Evolutionary conservation across 2,888 invertebrate species (phyloP), one percentile per base, ranked within the genome.

Genomic region (Acleris cristana): DNA sequence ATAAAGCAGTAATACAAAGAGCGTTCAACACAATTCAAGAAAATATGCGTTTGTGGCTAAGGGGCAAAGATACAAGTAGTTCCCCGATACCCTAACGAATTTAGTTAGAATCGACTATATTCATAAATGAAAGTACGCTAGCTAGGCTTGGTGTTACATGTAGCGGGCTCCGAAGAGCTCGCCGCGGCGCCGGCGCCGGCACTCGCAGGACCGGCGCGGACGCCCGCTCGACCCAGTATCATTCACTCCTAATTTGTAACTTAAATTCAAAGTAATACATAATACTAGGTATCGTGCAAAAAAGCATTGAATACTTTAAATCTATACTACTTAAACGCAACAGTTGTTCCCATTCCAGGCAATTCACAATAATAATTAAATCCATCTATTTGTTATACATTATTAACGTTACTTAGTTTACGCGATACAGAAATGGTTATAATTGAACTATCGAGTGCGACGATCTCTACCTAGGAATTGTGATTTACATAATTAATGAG

Each of bases 311-410:
- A 74, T 73, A 75, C 71, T 73, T 70, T 58, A 73, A 73, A 70
- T 69, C 64, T 80, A 82, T 76, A 78, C 87, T 89, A 89, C 88
- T 89, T 90, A 91, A 88, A 89, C 81, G 85, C 87, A 90, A 88
- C 62, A 54, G 23, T 92, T 92, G 92, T 86, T 92, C 92, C 92
- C 92, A 75, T 80, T 88, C 92, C 91, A 92, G 92, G 88, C 92
- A 88, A 83, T 87, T 86, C 80, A 85, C 78, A 77, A 77, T 85
- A 84, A 83, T 63, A 52, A 63, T 63, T 67, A 62, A 66, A 63
- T 58, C 67, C 57, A 61, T 63, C 63, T 67, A 67, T 61, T 60
- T 58, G 40, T 63, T 63, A 63, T 45, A 63, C 53, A 67, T 57
- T 64, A 58, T 54, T 63, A 19, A 67, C 21, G 56, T 62, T 53